Percentiles rank a stretch among this genome's conserved stretches.
These are phyloP conservation scores for Camponotus pennsylvanicus DNA, from an alignment of 1,140 invertebrate genomes.

Conservation along the genomic window DNA sequence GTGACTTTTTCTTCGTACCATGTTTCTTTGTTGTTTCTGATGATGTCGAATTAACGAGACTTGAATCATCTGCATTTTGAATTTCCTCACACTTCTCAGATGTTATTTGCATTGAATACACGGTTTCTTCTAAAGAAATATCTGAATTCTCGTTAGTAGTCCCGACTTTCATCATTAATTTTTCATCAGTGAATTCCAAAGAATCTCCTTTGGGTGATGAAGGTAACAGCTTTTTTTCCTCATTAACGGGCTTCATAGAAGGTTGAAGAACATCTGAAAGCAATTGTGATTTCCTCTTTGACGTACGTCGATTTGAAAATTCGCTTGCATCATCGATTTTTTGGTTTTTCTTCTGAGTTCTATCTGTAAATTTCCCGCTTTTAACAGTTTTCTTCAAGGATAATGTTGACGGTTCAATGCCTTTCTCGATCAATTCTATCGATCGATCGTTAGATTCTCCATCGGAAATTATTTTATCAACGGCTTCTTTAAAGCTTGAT, in stretches of 20 bases:
- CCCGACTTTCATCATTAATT: not conserved
- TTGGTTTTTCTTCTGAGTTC: not conserved
- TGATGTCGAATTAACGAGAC: not conserved
- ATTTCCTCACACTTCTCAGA: not conserved
- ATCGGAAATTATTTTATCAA: not conserved
- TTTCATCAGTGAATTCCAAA: not conserved
- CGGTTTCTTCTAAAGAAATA: not conserved
- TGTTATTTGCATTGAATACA: not conserved
- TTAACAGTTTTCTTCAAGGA: slow-evolving; percentile 7
- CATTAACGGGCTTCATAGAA: not conserved
- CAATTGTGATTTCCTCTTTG: slow-evolving; percentile 21
- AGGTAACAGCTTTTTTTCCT: not conserved
- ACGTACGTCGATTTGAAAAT: not conserved
- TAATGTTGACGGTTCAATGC: not conserved
- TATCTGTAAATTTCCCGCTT: not conserved
- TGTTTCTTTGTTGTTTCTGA: slow-evolving; percentile 56
- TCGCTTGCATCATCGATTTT: not conserved
- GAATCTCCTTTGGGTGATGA: not conserved
- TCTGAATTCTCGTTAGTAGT: not conserved
- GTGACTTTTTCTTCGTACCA: slow-evolving; percentile 62
- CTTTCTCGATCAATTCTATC: not conserved
- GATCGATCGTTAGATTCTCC: not conserved
- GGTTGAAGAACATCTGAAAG: not conserved
- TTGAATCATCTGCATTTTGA: not conserved
- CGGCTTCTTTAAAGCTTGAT: not conserved